Conservation (phyloP, 2,797 vertebrate species). For the Chrosomus eos region DNA sequence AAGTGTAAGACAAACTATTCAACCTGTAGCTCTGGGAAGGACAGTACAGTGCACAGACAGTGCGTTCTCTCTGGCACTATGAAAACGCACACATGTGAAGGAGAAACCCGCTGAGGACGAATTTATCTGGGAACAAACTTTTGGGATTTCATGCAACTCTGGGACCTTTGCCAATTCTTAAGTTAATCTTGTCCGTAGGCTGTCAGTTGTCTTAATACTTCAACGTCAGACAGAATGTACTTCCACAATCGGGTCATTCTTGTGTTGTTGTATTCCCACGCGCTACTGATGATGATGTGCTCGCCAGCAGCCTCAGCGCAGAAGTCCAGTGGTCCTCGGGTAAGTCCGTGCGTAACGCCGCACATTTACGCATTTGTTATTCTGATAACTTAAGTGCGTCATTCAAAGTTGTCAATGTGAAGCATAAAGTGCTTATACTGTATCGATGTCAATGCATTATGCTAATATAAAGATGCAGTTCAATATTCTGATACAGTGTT, state of each 20-base stretch:
- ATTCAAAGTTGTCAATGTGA: conserved; percentile 18
- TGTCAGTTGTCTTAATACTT: conserved; percentile 46
- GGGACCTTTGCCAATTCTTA: conserved; percentile 34
- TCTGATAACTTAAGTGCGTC: conserved; percentile 13
- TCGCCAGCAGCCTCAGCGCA: conserved; percentile 73
- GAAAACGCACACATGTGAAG: conserved; percentile 63
- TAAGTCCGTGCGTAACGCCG: conserved; percentile 66
- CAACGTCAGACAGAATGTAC: conserved; percentile 65
- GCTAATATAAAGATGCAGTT: not conserved
- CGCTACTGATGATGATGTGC: conserved; percentile 66
- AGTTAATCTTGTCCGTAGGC: conserved; percentile 46
- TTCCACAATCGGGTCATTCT: conserved; percentile 62
- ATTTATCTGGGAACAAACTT: conserved; percentile 45
- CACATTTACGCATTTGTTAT: conserved; percentile 29
- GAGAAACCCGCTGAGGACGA: conserved; percentile 52
- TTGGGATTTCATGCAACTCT: conserved; percentile 41
- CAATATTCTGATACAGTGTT: not conserved
- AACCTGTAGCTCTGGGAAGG: conserved; percentile 72
- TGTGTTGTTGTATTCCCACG: conserved; percentile 64
- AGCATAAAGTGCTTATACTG: not conserved
- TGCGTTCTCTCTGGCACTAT: conserved; percentile 61
- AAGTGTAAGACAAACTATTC: conserved; percentile 67
- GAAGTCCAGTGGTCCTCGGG: conserved; percentile 75
- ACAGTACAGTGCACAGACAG: too few species aligned
- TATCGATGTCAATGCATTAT: not conserved